Evolutionary conservation across 1,140 invertebrate species (phyloP).

Genomic region (Aplysia californica): DNA sequence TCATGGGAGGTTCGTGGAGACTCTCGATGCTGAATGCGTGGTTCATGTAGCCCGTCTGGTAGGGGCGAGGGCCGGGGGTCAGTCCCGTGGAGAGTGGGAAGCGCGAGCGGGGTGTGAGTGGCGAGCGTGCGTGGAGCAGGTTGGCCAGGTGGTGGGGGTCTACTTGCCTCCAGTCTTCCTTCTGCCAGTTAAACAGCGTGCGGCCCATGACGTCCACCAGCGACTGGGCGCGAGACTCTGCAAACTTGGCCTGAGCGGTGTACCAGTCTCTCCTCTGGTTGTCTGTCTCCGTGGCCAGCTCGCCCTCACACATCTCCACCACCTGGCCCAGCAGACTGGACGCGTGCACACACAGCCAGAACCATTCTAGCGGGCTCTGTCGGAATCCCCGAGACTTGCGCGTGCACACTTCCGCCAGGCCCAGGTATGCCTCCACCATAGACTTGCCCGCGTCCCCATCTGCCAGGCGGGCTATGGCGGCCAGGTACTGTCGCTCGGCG

Average conservation of each 20-base stretch:
- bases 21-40: slow-evolving; percentile 53
- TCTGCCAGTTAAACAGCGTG: slow-evolving; percentile 57
- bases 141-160: slow-evolving; percentile 54
- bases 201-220: slow-evolving; percentile 55
- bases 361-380: slow-evolving; percentile 61
- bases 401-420: slow-evolving; percentile 57
- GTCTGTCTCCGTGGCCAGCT: slow-evolving; percentile 46
- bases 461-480: slow-evolving; percentile 46
- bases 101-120: slow-evolving; percentile 37
- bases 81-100: slow-evolving; percentile 37
- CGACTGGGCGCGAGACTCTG: slow-evolving; percentile 44
- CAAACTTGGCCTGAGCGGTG: slow-evolving; percentile 42
- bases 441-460: slow-evolving; percentile 48
- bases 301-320: slow-evolving; percentile 50
- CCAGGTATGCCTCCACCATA: slow-evolving; percentile 49
- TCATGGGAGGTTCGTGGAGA: slow-evolving; percentile 32
- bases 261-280: slow-evolving; percentile 56
- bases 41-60: slow-evolving; percentile 38
- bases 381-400: slow-evolving; percentile 54
- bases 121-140: slow-evolving; percentile 43
- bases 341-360: slow-evolving; percentile 60
- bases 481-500: slow-evolving; percentile 53
- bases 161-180: slow-evolving; percentile 55
- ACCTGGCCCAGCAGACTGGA: slow-evolving; percentile 56
- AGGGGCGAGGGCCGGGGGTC: slow-evolving; percentile 35